A percentile compares a stretch with the other conserved stretches of the same genome.
Evolutionary conservation across 2,113 vertebrate genomes (phyloP).

Genomic region (Paratilapia polleni): DNA sequence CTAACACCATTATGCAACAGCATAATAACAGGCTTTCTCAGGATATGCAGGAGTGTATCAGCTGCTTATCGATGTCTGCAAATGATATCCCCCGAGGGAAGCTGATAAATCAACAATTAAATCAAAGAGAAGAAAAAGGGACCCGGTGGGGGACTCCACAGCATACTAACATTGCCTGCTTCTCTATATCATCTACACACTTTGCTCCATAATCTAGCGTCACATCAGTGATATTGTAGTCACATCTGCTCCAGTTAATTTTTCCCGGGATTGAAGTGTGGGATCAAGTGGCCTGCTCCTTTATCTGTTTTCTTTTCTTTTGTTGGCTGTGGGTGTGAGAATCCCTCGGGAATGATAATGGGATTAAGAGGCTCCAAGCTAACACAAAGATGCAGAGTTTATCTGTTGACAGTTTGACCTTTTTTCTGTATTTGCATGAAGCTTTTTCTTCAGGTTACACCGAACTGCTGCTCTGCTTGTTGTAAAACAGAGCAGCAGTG

Average conservation of each 20-base stretch:
- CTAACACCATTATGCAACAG: neutral
- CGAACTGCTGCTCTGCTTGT: neutral
- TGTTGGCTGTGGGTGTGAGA: neutral
- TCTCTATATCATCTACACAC: neutral
- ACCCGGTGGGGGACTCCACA: neutral
- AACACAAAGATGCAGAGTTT: neutral
- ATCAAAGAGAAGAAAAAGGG: neutral
- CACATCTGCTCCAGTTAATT: neutral
- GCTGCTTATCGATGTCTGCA: neutral
- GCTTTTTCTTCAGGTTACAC: neutral
- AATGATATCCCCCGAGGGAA: neutral
- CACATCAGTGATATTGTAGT: neutral
- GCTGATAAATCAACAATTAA: neutral
- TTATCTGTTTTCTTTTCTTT: conserved; percentile 1
- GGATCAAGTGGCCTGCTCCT: conserved; percentile 39
- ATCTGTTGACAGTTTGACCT: neutral
- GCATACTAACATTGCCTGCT: neutral
- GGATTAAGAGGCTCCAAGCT: neutral
- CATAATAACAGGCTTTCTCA: neutral
- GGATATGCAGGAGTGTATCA: neutral
- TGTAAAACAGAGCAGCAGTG: neutral
- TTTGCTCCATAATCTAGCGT: neutral
- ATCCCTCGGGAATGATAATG: neutral
- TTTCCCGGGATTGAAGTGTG: neutral
- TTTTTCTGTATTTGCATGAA: neutral